A percentile compares a stretch with the other conserved stretches of the same genome.
phyloP scores from a whole-genome alignment of 2,888 invertebrate species.

The Hirtodrosophila alboralis region DNA sequence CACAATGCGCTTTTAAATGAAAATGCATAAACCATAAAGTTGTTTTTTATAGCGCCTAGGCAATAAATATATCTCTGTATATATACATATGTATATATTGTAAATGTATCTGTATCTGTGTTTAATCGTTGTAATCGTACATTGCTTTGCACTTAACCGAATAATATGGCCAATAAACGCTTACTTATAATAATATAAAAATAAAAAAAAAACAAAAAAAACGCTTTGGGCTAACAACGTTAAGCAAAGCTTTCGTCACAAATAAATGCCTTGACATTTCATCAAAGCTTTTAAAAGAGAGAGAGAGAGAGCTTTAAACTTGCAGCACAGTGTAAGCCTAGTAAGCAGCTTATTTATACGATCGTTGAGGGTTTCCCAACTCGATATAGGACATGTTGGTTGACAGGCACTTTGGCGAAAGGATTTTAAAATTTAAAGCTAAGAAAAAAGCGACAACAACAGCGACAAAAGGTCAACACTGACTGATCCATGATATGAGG shows the following conservation, averaged over 20 bases:
- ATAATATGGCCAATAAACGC: conserved; percentile 62
- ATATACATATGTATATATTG: conserved; percentile 7
- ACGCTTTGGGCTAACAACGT: conserved; percentile 20
- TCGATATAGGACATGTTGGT: conserved; percentile 26
- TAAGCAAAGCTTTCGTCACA: conserved; percentile 45
- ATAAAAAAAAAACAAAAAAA: conserved; percentile 23
- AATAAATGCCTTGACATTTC: conserved; percentile 60
- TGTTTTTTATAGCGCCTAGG: conserved; percentile 46
- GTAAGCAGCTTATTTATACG: conserved; percentile 49
- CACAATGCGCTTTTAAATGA: conserved; percentile 40
- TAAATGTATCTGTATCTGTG: conserved; percentile 3
- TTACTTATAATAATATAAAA: too few relatives aligned
- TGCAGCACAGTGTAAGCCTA: conserved; percentile 41
- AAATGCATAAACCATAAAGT: conserved; percentile 36
- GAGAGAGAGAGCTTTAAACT: conserved; percentile 2
- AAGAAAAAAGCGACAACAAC: conserved; percentile 32
- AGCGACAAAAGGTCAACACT: conserved; percentile 43
- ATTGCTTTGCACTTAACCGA: conserved; percentile 70
- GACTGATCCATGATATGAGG: conserved; percentile 41
- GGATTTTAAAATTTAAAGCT: conserved; percentile 41
- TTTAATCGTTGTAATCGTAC: conserved; percentile 39
- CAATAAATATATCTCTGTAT: conserved; percentile 32
- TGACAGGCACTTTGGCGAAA: conserved; percentile 41
- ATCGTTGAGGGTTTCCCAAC: conserved; percentile 13
- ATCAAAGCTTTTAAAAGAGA: conserved; percentile 41